These are phyloP conservation scores for Agapostemon virescens DNA, from an alignment of 2,888 invertebrate species.

Conservation along the genomic window DNA sequence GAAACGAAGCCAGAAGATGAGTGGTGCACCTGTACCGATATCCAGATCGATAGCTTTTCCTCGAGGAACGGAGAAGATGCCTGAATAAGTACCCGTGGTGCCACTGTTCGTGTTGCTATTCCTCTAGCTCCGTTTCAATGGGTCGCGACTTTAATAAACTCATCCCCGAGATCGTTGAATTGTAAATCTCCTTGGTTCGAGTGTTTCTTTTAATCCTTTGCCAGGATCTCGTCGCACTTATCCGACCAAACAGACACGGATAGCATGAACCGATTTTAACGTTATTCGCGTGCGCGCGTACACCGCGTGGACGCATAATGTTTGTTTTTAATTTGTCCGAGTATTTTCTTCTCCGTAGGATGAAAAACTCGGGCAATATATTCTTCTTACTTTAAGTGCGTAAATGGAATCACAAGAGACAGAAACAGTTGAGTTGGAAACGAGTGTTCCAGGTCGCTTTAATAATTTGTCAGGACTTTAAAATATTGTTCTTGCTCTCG, in stretches of 20 bases:
- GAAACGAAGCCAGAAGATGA: conserved; percentile 39
- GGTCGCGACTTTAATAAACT: conserved; percentile 42
- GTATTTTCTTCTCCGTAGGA: neutral
- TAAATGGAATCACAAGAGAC: neutral
- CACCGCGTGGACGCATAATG: neutral
- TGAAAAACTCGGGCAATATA: neutral
- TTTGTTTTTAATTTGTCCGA: neutral
- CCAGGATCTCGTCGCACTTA: neutral
- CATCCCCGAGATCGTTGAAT: conserved; percentile 30
- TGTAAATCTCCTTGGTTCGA: neutral
- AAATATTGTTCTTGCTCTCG: neutral
- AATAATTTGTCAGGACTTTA: neutral
- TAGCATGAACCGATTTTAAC: neutral
- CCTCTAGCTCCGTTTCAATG: conserved; percentile 10
- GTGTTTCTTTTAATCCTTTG: conserved; percentile 1
- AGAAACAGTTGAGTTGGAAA: neutral
- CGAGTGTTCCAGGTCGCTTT: neutral
- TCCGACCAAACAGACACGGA: neutral
- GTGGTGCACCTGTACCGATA: conserved; percentile 48
- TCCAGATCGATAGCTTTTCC: conserved; percentile 60
- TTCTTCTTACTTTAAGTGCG: neutral
- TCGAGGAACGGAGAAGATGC: conserved; percentile 44
- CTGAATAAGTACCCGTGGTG: conserved; percentile 48
- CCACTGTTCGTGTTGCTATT: conserved; percentile 26
- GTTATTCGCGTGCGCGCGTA: neutral